Conservation (phyloP, 2,888 invertebrate species). For the Himalopsyche tibetana region DNA sequence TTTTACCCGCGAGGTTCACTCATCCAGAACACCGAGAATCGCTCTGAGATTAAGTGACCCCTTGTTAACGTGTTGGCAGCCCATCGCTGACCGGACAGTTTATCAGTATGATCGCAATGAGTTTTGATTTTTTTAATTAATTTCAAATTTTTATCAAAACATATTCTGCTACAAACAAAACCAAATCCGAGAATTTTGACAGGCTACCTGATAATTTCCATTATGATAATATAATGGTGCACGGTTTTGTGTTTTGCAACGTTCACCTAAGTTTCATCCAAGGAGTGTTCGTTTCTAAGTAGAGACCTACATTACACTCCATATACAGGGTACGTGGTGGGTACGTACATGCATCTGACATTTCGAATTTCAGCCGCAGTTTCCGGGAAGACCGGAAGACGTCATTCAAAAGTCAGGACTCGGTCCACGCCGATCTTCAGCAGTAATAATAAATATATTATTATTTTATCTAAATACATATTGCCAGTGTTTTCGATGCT, state of each 20-base stretch:
- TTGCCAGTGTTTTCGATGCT: conserved; percentile 18
- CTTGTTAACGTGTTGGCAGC: too few species aligned
- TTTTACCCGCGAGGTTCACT: too few species aligned
- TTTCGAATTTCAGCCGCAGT: conserved; percentile 22
- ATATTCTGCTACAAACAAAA: too few species aligned
- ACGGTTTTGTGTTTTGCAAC: neutral
- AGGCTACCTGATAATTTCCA: too few species aligned
- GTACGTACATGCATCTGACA: conserved; percentile 13
- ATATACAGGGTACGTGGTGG: neutral
- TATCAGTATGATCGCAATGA: too few species aligned
- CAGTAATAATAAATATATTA: conserved; percentile 24
- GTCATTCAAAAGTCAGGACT: conserved; percentile 25
- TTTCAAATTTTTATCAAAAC: too few species aligned
- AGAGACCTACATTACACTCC: neutral
- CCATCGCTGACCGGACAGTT: too few species aligned
- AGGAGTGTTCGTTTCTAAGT: neutral
- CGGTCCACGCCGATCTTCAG: conserved; percentile 9
- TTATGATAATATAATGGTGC: neutral
- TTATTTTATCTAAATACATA: conserved; percentile 30
- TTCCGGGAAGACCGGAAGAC: conserved; percentile 26
- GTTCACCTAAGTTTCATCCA: neutral
- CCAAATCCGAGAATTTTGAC: too few species aligned
- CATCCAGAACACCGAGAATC: too few species aligned
- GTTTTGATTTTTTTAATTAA: too few species aligned
- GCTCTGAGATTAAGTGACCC: too few species aligned